These are phyloP conservation scores for Mythimna ferrago DNA, from an alignment of 2,888 invertebrate genomes.

Conservation along the genomic window DNA sequence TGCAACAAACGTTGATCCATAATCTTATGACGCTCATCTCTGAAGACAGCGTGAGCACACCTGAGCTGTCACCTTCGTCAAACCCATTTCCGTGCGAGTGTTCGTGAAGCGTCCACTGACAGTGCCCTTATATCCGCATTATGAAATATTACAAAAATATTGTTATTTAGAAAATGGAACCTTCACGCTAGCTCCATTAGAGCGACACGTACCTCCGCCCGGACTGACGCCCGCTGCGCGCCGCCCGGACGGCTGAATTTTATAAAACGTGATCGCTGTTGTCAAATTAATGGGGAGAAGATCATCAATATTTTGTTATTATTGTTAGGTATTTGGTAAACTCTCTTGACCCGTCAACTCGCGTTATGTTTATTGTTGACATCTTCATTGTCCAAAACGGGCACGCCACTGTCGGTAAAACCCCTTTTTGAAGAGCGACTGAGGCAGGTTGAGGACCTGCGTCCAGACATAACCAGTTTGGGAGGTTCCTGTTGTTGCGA, in stretches of 20 bases:
- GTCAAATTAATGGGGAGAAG: neutral
- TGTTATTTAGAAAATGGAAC: conserved; percentile 24
- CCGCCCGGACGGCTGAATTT: neutral
- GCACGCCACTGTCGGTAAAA: too few relatives aligned
- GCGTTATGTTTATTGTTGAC: neutral
- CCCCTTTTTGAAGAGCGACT: too few relatives aligned
- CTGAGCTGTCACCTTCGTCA: conserved; percentile 22
- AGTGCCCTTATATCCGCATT: conserved; percentile 1
- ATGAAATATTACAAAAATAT: conserved; percentile 25
- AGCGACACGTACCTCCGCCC: neutral
- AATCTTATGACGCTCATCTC: neutral
- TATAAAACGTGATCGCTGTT: neutral
- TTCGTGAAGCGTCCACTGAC: conserved; percentile 1
- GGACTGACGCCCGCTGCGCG: too few relatives aligned
- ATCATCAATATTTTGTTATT: neutral
- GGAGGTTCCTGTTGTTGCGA: too few relatives aligned
- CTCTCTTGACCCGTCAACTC: neutral
- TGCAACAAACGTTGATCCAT: conserved; percentile 3
- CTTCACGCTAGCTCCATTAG: conserved; percentile 10
- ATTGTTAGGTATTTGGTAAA: neutral
- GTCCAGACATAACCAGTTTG: too few relatives aligned
- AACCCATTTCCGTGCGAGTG: conserved; percentile 1
- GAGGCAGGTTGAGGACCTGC: too few relatives aligned
- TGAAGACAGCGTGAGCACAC: neutral
- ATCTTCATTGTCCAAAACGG: neutral